A percentile compares a stretch with the other conserved stretches of the same genome.
Conservation (phyloP, 2,888 invertebrate genomes). For the Habrosyne pyritoides region DNA sequence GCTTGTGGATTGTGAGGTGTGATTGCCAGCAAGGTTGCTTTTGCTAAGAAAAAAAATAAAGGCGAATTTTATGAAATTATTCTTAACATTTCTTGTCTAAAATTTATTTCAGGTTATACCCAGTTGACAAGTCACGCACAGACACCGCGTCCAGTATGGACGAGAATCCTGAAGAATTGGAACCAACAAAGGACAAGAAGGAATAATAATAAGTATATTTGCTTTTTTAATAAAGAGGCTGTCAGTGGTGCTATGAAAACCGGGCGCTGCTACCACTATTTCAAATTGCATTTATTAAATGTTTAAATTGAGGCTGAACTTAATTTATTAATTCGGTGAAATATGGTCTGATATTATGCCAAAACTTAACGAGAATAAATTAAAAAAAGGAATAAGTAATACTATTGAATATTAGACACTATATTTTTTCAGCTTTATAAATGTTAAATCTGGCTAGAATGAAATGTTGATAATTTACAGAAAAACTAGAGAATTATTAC, state of each 20-base stretch:
- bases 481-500: no score
- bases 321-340: background rate
- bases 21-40: no score
- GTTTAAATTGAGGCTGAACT: background rate
- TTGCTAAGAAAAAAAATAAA: no score
- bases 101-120: conserved; percentile 88
- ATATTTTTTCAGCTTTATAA: no score
- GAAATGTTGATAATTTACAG: no score
- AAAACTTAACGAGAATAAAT: background rate
- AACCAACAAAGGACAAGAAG: conserved; percentile 59
- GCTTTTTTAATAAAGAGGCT: conserved; percentile 15
- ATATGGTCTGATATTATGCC: background rate
- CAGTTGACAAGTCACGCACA: conserved; percentile 94
- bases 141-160: conserved; percentile 87
- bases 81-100: background rate
- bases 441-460: no score
- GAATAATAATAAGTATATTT: conserved; percentile 42
- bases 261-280: background rate
- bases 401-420: background rate
- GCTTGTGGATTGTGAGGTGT: no score
- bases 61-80: no score
- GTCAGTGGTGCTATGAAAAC: conserved; percentile 18
- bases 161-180: conserved; percentile 67
- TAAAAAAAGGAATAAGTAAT: background rate
- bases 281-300: background rate